phyloP scores from a whole-genome alignment of 2,113 vertebrate species.

The Nibea albiflora region DNA sequence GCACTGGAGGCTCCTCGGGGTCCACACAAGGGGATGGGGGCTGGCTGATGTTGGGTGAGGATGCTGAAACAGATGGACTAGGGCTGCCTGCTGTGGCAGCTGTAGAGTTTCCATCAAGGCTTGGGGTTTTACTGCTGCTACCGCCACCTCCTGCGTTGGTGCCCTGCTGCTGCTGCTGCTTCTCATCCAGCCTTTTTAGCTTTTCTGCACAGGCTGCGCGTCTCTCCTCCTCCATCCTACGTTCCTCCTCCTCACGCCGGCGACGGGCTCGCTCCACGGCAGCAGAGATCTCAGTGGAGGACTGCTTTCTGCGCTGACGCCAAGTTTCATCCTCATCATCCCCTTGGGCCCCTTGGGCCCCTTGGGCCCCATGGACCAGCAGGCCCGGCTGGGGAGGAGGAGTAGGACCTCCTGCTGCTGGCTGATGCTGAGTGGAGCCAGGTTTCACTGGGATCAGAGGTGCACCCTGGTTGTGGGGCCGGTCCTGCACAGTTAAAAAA shows the following conservation, averaged over 20 bases:
- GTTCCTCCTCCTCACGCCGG: slow-evolving; percentile 91
- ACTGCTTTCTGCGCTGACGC: slow-evolving; percentile 93
- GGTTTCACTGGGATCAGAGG: slow-evolving; percentile 62
- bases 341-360: slow-evolving; percentile 76
- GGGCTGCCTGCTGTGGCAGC: slow-evolving; percentile 72
- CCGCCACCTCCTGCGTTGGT: slow-evolving; percentile 39
- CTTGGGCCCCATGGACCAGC: slow-evolving; percentile 74
- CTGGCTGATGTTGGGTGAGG: slow-evolving; percentile 83
- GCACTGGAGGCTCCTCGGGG: slow-evolving; percentile 78
- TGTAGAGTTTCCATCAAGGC: slow-evolving; percentile 73
- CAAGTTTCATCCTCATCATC: slow-evolving; percentile 95
- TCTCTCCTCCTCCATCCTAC: slow-evolving; percentile 93
- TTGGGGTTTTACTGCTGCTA: slow-evolving; percentile 69
- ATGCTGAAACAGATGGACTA: slow-evolving; percentile 80
- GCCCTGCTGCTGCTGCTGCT: slow-evolving; percentile 79
- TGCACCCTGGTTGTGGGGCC: slow-evolving; percentile 72
- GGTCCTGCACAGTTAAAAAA: slow-evolving; percentile 68
- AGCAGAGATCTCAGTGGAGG: slow-evolving; percentile 90
- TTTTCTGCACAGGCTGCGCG: slow-evolving; percentile 93
- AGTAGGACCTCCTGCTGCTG: slow-evolving; percentile 67
- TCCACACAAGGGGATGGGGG: slow-evolving; percentile 84
- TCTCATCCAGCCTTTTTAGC: slow-evolving; percentile 92
- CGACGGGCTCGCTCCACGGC: slow-evolving; percentile 92
- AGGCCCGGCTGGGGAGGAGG: slow-evolving; percentile 70
- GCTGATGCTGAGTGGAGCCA: slow-evolving; percentile 52